Conservation (phyloP, 2,888 invertebrate genomes). For the Dorcus parallelipipedus region DNA sequence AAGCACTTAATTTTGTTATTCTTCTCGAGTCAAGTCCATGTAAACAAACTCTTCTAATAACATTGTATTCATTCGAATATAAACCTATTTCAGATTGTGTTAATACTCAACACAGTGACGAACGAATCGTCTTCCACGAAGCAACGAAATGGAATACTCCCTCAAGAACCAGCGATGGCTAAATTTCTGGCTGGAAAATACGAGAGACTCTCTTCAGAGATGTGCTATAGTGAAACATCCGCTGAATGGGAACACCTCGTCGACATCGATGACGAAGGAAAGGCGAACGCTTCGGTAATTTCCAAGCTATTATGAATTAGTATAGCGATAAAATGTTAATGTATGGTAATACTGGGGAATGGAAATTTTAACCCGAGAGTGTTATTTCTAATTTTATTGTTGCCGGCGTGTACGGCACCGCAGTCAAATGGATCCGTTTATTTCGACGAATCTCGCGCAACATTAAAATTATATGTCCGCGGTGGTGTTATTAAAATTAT, state of each 20-base stretch:
- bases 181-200: constrained; percentile 32
- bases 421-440: constrained; percentile 1
- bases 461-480: not conserved
- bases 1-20: not conserved
- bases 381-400: not conserved
- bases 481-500: not conserved
- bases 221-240: constrained; percentile 40
- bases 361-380: no score
- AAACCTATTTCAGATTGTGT: constrained; percentile 2
- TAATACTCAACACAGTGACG: constrained; percentile 1
- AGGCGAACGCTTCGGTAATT: constrained; percentile 33
- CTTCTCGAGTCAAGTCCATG: no score
- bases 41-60: no score
- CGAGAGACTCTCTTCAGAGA: constrained; percentile 32
- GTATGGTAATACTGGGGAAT: no score
- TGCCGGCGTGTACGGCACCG: not conserved
- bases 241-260: constrained; percentile 45
- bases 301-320: not conserved
- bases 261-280: constrained; percentile 38
- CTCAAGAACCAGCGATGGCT: constrained; percentile 23
- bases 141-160: not conserved
- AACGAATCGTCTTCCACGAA: not conserved
- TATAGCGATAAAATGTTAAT: no score
- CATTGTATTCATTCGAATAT: no score
- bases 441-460: constrained; percentile 6